These are phyloP conservation scores for Grantiella picta DNA, from an alignment of 2,113 vertebrate species.

Conservation along the genomic window DNA sequence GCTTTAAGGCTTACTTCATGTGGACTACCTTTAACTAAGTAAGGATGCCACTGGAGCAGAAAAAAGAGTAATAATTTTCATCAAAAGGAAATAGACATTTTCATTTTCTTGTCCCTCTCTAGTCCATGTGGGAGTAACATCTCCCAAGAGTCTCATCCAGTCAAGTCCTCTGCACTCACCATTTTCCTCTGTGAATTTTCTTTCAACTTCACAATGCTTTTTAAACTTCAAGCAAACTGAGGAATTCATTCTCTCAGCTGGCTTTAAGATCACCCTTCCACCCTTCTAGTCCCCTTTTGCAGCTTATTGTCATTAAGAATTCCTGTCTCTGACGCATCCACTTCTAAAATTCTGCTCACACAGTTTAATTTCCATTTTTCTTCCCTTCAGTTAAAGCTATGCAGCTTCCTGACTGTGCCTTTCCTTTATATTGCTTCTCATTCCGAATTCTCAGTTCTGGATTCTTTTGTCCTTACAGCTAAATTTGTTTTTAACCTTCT, in stretches of 20 bases:
- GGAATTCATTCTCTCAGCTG: neutral
- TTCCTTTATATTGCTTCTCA: neutral
- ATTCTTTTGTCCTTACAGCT: neutral
- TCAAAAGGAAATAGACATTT: neutral
- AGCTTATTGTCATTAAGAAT: neutral
- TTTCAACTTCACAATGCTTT: neutral
- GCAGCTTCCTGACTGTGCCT: neutral
- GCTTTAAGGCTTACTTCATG: neutral
- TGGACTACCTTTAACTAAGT: neutral
- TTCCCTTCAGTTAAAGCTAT: neutral
- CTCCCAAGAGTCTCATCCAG: neutral
- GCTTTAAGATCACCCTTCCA: neutral
- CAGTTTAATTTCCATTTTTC: neutral
- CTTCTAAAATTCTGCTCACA: neutral
- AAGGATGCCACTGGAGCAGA: neutral
- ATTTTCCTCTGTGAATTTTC: constrained; percentile 18
- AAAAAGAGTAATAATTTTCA: neutral
- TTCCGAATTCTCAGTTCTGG: neutral
- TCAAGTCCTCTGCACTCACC: neutral
- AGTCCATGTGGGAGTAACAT: neutral
- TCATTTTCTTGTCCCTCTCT: neutral
- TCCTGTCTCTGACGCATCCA: neutral
- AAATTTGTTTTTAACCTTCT: neutral
- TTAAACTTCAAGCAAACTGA: neutral
- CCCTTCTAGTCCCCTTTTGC: neutral